These are phyloP conservation scores for Lasaia peninsularis DNA, from an alignment of 1,140 invertebrate genomes.

Conservation along the genomic window DNA sequence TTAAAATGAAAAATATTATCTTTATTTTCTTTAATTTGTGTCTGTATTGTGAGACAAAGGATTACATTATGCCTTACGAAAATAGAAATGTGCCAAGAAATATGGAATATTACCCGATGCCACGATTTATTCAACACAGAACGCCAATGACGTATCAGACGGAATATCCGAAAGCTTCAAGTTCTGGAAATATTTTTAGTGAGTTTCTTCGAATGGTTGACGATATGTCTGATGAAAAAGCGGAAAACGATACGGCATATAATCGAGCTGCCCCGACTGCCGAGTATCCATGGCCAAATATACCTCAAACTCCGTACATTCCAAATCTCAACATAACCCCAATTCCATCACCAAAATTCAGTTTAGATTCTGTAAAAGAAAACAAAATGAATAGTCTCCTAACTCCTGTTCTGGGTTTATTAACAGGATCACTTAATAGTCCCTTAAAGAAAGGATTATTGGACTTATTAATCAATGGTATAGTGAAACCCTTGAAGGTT, in stretches of 20 bases:
- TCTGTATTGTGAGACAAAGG: slow-evolving; percentile 20
- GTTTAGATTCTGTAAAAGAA: slow-evolving; percentile 41
- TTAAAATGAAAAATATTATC: slow-evolving; percentile 15
- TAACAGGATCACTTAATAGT: slow-evolving; percentile 40
- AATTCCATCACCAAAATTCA: slow-evolving; percentile 22
- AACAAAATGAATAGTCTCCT: slow-evolving; percentile 50
- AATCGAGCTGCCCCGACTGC: not conserved
- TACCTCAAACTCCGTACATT: not conserved
- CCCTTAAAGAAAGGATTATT: slow-evolving; percentile 50
- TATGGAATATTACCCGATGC: slow-evolving; percentile 8
- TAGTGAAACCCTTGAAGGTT: slow-evolving; percentile 49
- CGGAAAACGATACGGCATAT: not conserved
- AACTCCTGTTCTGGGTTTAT: slow-evolving; percentile 41
- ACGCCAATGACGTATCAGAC: slow-evolving; percentile 19
- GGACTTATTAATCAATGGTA: slow-evolving; percentile 52
- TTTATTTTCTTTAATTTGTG: slow-evolving; percentile 26
- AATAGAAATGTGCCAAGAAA: slow-evolving; percentile 23
- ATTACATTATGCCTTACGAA: slow-evolving; percentile 22
- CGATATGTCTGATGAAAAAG: slow-evolving; percentile 18
- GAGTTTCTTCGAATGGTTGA: slow-evolving; percentile 19
- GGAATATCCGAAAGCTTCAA: slow-evolving; percentile 21
- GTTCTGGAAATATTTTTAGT: slow-evolving; percentile 14
- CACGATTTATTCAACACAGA: not conserved
- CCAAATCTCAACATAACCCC: not conserved
- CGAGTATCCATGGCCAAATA: slow-evolving; percentile 1